Evolutionary conservation across 1,140 invertebrate species (phyloP).

Genomic region (Mamestra configurata): DNA sequence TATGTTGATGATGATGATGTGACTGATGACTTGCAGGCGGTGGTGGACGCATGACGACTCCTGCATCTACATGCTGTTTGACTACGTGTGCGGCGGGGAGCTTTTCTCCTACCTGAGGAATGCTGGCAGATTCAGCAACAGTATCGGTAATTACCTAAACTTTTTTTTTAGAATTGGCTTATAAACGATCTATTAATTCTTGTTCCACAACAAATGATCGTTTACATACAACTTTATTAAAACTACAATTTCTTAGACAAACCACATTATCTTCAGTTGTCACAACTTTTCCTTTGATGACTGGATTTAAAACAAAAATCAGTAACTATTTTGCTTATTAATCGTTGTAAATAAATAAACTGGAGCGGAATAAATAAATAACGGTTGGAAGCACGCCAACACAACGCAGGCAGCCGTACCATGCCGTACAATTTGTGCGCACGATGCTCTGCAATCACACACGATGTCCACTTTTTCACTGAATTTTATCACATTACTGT

Average conservation of each 20-base stretch:
- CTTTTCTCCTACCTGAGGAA: conserved; percentile 98
- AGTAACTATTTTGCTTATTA: conserved; percentile 57
- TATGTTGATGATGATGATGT: conserved; percentile 5
- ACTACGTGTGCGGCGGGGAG: conserved; percentile 98
- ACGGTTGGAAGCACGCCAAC: conserved; percentile 61
- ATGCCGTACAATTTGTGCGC: conserved; percentile 54
- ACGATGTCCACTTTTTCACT: conserved; percentile 51
- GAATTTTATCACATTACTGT: conserved; percentile 32
- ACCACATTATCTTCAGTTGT: conserved; percentile 3
- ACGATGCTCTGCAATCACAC: conserved; percentile 51
- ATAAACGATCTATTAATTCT: conserved; percentile 8
- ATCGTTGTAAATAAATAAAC: conserved; percentile 67
- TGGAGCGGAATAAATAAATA: conserved; percentile 66
- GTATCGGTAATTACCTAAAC: conserved; percentile 90
- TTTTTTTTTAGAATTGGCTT: not conserved
- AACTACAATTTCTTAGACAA: not conserved
- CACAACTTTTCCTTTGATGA: conserved; percentile 41
- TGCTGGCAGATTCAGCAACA: conserved; percentile 95
- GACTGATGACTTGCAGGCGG: conserved; percentile 89
- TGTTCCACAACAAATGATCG: not conserved
- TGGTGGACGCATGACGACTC: conserved; percentile 96
- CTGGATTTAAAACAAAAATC: conserved; percentile 39
- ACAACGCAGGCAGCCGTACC: conserved; percentile 49
- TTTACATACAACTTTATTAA: not conserved
- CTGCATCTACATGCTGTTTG: conserved; percentile 97